A percentile compares a stretch with the other conserved stretches of the same genome.
Conservation (phyloP, 2,113 vertebrate genomes). For the Alexandromys fortis region DNA sequence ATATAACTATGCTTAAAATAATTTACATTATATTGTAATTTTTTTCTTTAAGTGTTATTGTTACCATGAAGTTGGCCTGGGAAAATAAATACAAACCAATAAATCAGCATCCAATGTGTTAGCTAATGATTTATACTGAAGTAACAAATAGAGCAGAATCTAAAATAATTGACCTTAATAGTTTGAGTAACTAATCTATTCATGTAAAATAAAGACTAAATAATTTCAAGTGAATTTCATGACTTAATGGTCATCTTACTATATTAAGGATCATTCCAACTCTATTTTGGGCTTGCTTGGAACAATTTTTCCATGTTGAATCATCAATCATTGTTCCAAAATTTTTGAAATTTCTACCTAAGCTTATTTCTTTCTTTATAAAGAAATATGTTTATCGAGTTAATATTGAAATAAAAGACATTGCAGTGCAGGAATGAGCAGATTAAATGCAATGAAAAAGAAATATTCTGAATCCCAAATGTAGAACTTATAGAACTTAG, state of each 20-base stretch:
- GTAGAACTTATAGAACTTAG: neutral
- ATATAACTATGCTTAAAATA: neutral
- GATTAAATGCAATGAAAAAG: neutral
- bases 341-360: neutral
- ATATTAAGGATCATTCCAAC: neutral
- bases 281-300: neutral
- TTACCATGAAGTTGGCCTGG: neutral
- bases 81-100: conserved; percentile 30
- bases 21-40: neutral
- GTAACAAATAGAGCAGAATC: conserved; percentile 16
- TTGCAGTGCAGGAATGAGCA: neutral
- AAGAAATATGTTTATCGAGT: neutral
- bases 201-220: neutral
- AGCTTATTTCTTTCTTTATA: neutral
- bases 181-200: neutral
- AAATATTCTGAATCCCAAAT: neutral
- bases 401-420: neutral
- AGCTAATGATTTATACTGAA: conserved; percentile 43
- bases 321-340: neutral
- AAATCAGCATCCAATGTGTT: conserved; percentile 41
- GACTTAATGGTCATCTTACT: neutral
- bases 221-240: neutral
- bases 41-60: conserved; percentile 45
- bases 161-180: conserved; percentile 39
- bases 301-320: neutral